phyloP scores from a whole-genome alignment of 2,888 invertebrate genomes.

The Ectemnius lituratus region DNA sequence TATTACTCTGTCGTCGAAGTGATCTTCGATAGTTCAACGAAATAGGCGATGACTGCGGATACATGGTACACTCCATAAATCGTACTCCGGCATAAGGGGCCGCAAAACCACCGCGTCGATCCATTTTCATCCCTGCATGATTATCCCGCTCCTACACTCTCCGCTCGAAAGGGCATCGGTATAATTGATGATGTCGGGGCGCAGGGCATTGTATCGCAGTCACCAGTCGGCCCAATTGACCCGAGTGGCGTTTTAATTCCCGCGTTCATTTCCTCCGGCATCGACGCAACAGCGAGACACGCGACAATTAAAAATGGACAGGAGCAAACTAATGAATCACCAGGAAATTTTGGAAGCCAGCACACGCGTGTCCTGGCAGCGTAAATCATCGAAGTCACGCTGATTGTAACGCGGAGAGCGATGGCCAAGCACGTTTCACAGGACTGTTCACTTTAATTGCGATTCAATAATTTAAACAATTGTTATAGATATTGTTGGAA shows the following conservation, averaged over 20 bases:
- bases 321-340: slow-evolving; percentile 2
- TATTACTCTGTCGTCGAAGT: too few species aligned
- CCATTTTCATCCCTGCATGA: slow-evolving; percentile 47
- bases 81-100: slow-evolving; percentile 24
- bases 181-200: slow-evolving; percentile 68
- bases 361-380: too few species aligned
- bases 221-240: slow-evolving; percentile 44
- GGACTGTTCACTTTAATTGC: too few species aligned
- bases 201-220: slow-evolving; percentile 68
- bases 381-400: too few species aligned
- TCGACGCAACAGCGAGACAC: neutral
- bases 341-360: neutral
- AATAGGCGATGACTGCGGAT: neutral
- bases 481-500: too few species aligned
- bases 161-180: slow-evolving; percentile 43
- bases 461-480: too few species aligned
- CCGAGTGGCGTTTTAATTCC: slow-evolving; percentile 22
- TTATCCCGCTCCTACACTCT: slow-evolving; percentile 48
- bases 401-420: too few species aligned
- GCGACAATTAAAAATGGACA: neutral
- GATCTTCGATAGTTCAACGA: neutral
- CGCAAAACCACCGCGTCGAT: slow-evolving; percentile 33
- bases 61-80: slow-evolving; percentile 27
- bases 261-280: neutral
- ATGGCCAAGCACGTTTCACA: too few species aligned